Percentiles rank a stretch among this genome's conserved stretches.
These are phyloP conservation scores for Passer montanus DNA, from an alignment of 2,113 vertebrate species.

Conservation along the genomic window DNA sequence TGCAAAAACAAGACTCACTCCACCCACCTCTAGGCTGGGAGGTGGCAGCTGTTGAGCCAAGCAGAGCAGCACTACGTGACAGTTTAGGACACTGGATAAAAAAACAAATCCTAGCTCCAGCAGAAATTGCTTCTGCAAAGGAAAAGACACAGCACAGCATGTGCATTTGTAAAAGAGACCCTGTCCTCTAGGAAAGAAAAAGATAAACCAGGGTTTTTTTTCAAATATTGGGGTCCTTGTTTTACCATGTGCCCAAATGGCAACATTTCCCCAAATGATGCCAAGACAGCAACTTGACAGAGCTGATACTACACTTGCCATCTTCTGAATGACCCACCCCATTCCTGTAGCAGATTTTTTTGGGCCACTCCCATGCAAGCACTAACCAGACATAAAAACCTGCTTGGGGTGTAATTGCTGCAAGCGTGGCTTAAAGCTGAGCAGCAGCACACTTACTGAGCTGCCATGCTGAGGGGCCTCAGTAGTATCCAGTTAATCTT, in stretches of 20 bases:
- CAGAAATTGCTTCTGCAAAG: not conserved
- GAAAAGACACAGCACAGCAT: not conserved
- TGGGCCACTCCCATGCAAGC: not conserved
- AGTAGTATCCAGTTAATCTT: slow-evolving; percentile 45
- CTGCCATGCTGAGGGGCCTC: not conserved
- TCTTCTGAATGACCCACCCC: slow-evolving; percentile 14
- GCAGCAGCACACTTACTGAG: not conserved
- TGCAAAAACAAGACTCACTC: slow-evolving; percentile 28
- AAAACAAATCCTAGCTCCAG: not conserved
- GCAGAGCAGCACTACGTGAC: not conserved
- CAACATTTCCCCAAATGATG: not conserved
- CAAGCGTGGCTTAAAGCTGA: not conserved
- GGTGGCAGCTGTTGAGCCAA: slow-evolving; percentile 5
- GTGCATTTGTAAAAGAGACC: not conserved
- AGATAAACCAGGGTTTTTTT: not conserved
- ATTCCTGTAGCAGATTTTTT: not conserved
- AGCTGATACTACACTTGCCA: not conserved
- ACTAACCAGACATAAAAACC: not conserved
- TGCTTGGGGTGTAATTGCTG: not conserved
- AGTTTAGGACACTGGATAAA: not conserved
- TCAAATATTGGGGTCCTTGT: not conserved
- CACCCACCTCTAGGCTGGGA: slow-evolving; percentile 6
- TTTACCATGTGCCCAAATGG: not conserved
- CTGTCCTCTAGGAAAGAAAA: not conserved
- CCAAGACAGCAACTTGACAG: not conserved